A percentile compares a stretch with the other conserved stretches of the same genome.
Evolutionary conservation across 2,113 vertebrate species (phyloP).

Genomic region (Alexandromys fortis): DNA sequence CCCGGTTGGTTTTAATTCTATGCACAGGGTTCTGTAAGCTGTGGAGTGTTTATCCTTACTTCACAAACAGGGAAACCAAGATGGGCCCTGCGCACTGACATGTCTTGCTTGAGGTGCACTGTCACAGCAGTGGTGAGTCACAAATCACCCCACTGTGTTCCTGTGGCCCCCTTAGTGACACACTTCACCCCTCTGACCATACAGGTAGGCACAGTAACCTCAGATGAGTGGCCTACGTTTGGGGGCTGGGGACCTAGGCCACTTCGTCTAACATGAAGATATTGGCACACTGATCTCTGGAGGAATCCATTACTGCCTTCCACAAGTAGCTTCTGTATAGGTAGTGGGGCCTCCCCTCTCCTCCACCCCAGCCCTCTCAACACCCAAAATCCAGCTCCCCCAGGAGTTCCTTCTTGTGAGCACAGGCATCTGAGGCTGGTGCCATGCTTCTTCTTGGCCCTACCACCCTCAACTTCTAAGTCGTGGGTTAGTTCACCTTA

Average conservation of each 20-base stretch:
- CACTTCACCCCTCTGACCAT: neutral
- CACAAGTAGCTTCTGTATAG: too few species aligned
- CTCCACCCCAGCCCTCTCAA: neutral
- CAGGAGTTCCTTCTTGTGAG: too few species aligned
- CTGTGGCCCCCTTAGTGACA: fast-evolving
- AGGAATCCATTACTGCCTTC: too few species aligned
- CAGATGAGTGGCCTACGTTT: neutral
- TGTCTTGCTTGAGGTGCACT: neutral
- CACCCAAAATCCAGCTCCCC: neutral
- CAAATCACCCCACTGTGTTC: neutral
- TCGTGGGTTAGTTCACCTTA: neutral
- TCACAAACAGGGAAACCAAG: neutral
- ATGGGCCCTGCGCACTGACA: too few species aligned
- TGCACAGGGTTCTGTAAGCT: too few species aligned
- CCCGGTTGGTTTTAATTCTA: neutral
- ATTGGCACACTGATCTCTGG: neutral
- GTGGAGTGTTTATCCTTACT: neutral
- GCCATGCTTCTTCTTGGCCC: neutral
- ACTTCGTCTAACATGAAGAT: neutral
- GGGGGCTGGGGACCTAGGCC: neutral
- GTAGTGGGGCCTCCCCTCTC: fast-evolving
- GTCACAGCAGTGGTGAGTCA: neutral
- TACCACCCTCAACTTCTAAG: neutral
- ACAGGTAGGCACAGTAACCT: neutral
- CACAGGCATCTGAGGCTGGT: too few species aligned